Conservation (phyloP, 2,113 vertebrate species). For the Chascanopsetta lugubris region DNA sequence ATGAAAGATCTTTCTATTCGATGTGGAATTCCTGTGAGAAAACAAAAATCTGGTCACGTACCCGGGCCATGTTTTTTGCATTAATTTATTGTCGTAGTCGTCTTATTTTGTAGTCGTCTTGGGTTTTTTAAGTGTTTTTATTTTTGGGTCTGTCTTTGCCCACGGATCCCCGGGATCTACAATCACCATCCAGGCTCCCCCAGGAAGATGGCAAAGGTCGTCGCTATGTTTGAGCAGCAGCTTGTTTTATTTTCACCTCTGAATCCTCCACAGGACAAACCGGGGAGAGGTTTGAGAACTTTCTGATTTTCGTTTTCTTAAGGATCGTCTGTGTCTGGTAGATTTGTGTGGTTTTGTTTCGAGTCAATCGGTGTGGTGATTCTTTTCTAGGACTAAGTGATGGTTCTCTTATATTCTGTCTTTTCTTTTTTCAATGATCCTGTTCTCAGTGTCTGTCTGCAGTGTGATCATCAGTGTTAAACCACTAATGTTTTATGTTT, state of each 20-base stretch:
- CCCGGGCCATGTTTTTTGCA: conserved; percentile 58
- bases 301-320: no score
- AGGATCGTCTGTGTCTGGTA: conserved; percentile 26
- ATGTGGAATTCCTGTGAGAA: conserved; percentile 72
- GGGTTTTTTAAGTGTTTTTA: conserved; percentile 24
- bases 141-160: conserved; percentile 13
- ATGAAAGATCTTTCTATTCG: conserved; percentile 93
- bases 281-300: conserved; percentile 14
- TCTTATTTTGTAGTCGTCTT: conserved; percentile 40
- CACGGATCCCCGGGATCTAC: conserved; percentile 4
- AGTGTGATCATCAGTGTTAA: conserved; percentile 19
- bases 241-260: conserved; percentile 34
- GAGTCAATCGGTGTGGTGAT: conserved; percentile 41
- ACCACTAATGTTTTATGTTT: conserved; percentile 35
- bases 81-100: conserved; percentile 70
- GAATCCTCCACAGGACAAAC: conserved; percentile 11
- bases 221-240: conserved; percentile 23
- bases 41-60: conserved; percentile 46
- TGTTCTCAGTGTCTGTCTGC: conserved; percentile 10
- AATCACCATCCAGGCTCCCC: conserved; percentile 4
- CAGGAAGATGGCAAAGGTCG: conserved; percentile 18
- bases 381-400: no score
- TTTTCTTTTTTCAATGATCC: conserved; percentile 29
- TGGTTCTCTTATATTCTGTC: no score
- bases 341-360: conserved; percentile 36